phyloP scores from a whole-genome alignment of 2,888 invertebrate species.

The Drosophila atripex region DNA sequence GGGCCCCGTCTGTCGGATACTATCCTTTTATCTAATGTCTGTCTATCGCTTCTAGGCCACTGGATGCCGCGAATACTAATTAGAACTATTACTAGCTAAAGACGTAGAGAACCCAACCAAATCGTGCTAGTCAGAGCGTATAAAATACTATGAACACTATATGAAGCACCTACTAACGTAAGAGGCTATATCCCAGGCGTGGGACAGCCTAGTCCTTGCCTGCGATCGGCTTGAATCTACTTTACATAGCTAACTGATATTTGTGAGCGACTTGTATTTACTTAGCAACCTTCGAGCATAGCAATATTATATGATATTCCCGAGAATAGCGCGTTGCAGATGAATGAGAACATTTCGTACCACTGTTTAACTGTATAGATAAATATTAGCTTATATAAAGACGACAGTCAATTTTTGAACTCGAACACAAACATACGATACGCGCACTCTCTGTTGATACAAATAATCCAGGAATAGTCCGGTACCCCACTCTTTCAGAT shows the following conservation, averaged over 20 bases:
- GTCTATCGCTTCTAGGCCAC: constrained; percentile 38
- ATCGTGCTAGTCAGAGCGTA: constrained; percentile 67
- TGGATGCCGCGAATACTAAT: constrained; percentile 28
- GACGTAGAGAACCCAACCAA: constrained; percentile 49
- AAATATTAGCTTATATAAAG: constrained; percentile 34
- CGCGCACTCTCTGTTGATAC: constrained; percentile 22
- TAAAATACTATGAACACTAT: constrained; percentile 40
- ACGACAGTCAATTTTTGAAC: constrained; percentile 69
- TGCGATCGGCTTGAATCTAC: constrained; percentile 56
- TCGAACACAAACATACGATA: constrained; percentile 42
- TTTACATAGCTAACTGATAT: constrained; percentile 30
- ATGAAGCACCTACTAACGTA: constrained; percentile 30
- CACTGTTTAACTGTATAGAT: constrained; percentile 42
- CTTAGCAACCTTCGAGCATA: constrained; percentile 51
- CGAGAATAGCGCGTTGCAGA: not conserved
- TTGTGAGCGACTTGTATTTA: constrained; percentile 42
- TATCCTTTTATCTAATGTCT: constrained; percentile 31
- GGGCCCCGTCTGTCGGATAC: constrained; percentile 62
- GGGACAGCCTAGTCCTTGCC: constrained; percentile 64
- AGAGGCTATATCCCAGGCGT: constrained; percentile 58
- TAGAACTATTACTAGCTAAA: constrained; percentile 34
- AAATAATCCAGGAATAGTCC: constrained; percentile 37
- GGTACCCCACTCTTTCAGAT: constrained; percentile 31
- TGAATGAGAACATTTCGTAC: constrained; percentile 20
- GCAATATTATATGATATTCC: constrained; percentile 73